phyloP scores from a whole-genome alignment of 2,113 vertebrate species.

The Micromys minutus region DNA sequence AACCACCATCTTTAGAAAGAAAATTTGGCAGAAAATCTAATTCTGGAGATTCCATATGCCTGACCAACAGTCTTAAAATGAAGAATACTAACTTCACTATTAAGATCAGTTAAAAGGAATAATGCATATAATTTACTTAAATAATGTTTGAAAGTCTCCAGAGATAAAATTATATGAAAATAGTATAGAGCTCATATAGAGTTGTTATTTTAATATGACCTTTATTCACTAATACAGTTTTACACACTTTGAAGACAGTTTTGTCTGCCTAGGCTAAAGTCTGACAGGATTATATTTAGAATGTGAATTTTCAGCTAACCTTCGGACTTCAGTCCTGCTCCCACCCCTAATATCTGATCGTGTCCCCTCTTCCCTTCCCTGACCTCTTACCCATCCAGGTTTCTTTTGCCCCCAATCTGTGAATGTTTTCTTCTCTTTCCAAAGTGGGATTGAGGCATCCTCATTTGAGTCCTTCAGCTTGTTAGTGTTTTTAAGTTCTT shows the following conservation, averaged over 20 bases:
- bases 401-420: too few species aligned
- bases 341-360: too few species aligned
- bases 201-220: constrained; percentile 3
- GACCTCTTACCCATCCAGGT: too few species aligned
- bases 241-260: constrained; percentile 8
- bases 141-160: constrained; percentile 30
- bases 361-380: too few species aligned
- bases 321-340: too few species aligned
- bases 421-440: too few species aligned
- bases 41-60: not conserved
- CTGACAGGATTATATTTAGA: not conserved
- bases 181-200: constrained; percentile 2
- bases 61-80: not conserved
- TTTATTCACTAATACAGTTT: too few species aligned
- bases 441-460: too few species aligned
- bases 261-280: not conserved
- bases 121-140: constrained; percentile 39
- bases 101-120: constrained; percentile 5
- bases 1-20: not conserved
- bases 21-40: not conserved
- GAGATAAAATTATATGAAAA: constrained; percentile 25
- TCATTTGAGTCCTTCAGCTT: too few species aligned
- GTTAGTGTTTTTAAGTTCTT: too few species aligned
- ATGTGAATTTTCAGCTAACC: not conserved
- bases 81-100: not conserved